These are phyloP conservation scores for Archips xylosteana DNA, from an alignment of 2,888 invertebrate genomes.

Conservation along the genomic window DNA sequence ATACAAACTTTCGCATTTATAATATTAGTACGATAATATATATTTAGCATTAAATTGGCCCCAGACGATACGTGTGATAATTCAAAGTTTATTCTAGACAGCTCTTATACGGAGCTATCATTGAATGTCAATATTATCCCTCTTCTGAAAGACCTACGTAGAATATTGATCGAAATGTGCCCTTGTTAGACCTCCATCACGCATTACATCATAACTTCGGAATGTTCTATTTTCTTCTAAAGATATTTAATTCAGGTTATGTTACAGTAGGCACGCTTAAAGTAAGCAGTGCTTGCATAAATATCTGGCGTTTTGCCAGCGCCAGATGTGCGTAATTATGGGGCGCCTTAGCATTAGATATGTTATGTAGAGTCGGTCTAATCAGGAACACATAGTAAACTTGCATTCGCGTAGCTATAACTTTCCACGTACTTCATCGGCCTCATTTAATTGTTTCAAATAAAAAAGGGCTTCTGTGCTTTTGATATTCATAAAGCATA, in stretches of 20 bases:
- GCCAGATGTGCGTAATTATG: constrained; percentile 9
- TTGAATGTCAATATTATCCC: constrained; percentile 4
- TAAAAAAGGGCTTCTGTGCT: too few relatives aligned
- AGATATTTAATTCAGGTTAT: constrained; percentile 5
- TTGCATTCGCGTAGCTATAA: too few relatives aligned
- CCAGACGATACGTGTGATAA: neutral
- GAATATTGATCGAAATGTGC: constrained; percentile 4
- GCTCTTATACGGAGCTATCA: neutral
- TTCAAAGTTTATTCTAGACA: neutral
- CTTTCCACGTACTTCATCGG: too few relatives aligned
- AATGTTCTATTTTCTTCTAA: neutral
- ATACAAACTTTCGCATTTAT: too few relatives aligned
- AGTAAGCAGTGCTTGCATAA: constrained; percentile 8
- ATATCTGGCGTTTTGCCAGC: constrained; percentile 6
- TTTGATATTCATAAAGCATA: too few relatives aligned
- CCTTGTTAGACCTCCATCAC: neutral
- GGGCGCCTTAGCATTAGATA: neutral
- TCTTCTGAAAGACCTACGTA: neutral
- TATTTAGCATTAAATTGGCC: too few relatives aligned
- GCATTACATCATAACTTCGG: constrained; percentile 1
- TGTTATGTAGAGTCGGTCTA: neutral
- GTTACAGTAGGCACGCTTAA: constrained; percentile 3
- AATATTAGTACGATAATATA: too few relatives aligned
- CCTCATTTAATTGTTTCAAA: too few relatives aligned
- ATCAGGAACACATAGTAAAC: neutral